These are phyloP conservation scores for Hirtodrosophila histrioides DNA, from an alignment of 2,888 invertebrate species.

Conservation along the genomic window DNA sequence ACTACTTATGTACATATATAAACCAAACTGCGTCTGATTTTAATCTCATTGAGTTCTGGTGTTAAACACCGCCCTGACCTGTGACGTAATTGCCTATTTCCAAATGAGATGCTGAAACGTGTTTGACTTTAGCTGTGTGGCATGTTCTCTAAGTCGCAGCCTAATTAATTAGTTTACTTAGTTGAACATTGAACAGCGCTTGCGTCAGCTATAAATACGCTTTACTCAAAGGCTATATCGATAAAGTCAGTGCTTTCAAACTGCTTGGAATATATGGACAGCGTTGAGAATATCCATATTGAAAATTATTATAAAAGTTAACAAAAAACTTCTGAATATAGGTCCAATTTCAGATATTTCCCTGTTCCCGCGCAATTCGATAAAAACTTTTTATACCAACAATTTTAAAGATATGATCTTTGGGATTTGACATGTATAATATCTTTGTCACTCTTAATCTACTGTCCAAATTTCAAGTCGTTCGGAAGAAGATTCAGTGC, in stretches of 20 bases:
- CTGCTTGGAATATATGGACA: no score
- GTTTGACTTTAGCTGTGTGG: constrained; percentile 37
- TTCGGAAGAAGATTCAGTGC: no score
- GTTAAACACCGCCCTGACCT: constrained; percentile 34
- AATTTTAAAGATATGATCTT: no score
- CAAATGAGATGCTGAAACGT: constrained; percentile 36
- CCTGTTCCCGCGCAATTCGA: no score
- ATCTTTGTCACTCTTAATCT: no score
- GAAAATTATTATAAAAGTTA: no score
- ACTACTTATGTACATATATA: background rate
- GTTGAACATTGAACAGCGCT: constrained; percentile 24
- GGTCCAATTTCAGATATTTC: no score
- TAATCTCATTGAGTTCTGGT: constrained; percentile 14
- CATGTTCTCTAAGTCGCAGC: constrained; percentile 31
- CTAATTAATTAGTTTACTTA: constrained; percentile 31
- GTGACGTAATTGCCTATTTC: constrained; percentile 62
- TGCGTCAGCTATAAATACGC: constrained; percentile 27
- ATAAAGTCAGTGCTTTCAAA: background rate
- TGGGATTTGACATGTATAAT: no score
- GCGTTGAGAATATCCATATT: no score
- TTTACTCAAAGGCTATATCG: background rate
- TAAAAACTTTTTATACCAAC: no score
- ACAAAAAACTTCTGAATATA: no score
- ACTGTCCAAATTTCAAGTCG: no score
- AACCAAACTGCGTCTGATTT: constrained; percentile 47